Evolutionary conservation across 2,888 invertebrate species (phyloP).

Genomic region (Amblyjoppa fuscipennis): DNA sequence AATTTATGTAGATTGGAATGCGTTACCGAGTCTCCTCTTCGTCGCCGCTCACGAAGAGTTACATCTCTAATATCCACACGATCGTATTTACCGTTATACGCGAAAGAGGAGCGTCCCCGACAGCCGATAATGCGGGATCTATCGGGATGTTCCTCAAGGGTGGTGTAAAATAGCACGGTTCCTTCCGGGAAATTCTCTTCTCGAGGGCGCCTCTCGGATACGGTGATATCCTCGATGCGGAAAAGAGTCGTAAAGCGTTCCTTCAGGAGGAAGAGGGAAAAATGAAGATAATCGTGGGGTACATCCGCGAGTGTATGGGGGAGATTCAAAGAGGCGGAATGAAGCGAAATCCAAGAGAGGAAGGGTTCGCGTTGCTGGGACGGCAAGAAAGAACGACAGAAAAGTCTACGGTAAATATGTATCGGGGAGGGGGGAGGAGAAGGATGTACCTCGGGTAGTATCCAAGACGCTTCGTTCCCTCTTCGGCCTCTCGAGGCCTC

Average conservation of each 20-base stretch:
- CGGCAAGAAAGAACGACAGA: slow-evolving; percentile 25
- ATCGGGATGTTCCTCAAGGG: not conserved
- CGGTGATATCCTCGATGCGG: slow-evolving; percentile 2
- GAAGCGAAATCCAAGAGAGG: slow-evolving; percentile 16
- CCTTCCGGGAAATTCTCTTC: slow-evolving; percentile 5
- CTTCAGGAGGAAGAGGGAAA: slow-evolving; percentile 9
- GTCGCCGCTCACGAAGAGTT: not conserved
- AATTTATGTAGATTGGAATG: slow-evolving; percentile 73
- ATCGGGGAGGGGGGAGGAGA: not conserved
- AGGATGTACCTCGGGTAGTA: slow-evolving; percentile 12
- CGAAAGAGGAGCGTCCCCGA: not conserved
- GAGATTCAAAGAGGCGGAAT: slow-evolving; percentile 57
- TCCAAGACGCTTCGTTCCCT: slow-evolving; percentile 16
- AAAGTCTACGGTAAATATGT: slow-evolving; percentile 64
- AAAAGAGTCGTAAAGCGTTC: slow-evolving; percentile 50
- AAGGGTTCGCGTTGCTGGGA: not conserved
- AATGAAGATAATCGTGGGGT: slow-evolving; percentile 46
- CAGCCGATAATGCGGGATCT: slow-evolving; percentile 10
- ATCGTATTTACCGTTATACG: slow-evolving; percentile 34
- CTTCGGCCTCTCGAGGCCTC: slow-evolving; percentile 5
- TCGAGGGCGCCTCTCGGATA: not conserved
- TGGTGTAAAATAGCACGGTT: slow-evolving; percentile 33
- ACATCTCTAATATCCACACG: slow-evolving; percentile 42
- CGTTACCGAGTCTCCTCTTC: slow-evolving; percentile 1
- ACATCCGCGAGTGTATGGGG: slow-evolving; percentile 46